These are phyloP conservation scores for Phaenicophaeus curvirostris DNA, from an alignment of 2,797 vertebrate genomes.

Conservation along the genomic window DNA sequence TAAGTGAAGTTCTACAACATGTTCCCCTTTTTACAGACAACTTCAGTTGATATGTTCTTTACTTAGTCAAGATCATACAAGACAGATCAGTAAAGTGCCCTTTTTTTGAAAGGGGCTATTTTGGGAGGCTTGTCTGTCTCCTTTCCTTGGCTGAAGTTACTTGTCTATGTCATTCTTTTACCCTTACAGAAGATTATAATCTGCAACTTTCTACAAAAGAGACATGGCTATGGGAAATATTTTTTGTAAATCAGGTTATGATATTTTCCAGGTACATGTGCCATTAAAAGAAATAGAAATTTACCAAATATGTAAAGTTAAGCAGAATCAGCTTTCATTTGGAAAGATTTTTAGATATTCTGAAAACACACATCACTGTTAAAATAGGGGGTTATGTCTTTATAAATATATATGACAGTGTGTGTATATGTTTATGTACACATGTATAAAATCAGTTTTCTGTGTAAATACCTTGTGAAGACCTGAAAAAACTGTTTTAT, in stretches of 20 bases:
- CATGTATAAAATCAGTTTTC: neutral
- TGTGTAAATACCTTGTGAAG: neutral
- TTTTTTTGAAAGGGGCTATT: neutral
- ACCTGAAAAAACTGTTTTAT: neutral
- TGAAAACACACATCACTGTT: neutral
- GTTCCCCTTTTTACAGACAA: neutral
- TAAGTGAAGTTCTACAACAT: neutral
- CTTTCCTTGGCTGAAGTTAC: neutral
- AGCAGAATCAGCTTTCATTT: conserved; percentile 32
- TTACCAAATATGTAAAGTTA: conserved; percentile 27
- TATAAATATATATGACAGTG: neutral
- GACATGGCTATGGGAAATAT: neutral
- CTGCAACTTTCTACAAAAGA: neutral
- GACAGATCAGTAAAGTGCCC: neutral
- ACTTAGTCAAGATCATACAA: neutral
- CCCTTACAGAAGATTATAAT: neutral
- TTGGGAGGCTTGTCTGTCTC: neutral
- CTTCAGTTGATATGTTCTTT: neutral
- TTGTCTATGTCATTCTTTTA: conserved; percentile 5
- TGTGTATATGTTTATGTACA: neutral
- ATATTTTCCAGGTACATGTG: conserved; percentile 37
- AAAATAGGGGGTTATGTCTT: neutral
- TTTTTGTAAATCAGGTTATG: conserved; percentile 38
- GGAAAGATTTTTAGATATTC: conserved; percentile 7
- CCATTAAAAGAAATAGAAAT: conserved; percentile 39